Base-by-base conservation (phyloP, 2,797 vertebrate species). In the Gallinago solitaria region DNA sequence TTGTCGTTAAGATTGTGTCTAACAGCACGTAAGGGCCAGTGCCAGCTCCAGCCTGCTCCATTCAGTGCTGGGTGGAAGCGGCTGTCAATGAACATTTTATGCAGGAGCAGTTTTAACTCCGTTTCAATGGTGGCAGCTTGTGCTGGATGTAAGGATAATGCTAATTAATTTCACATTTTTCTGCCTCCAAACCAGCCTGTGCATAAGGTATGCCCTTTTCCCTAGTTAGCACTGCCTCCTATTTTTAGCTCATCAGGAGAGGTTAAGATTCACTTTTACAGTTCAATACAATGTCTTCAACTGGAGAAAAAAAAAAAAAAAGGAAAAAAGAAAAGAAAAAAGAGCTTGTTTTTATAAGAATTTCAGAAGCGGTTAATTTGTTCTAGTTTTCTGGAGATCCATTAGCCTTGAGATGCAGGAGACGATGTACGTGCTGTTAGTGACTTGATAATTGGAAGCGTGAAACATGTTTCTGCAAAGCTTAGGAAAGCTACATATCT, bases 161-260 rank as follows among this genome's bases (percentile, higher is more conserved):
- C 64, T 89, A 77, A 90, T 93, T 90, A 86, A 91, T 93, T 71
- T 91, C 94, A 74, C 12, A 24, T 79, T 95, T 95, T 89, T 80
- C 83, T 89, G n/a, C 68, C 28, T 97, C n/a, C 32, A 69, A 56
- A 67, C 18, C 70, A 91, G 87, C 35, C 71, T 54, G 56, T 6
- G 30, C 0, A 0, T 60, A 68, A 90, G 76, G 67, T 95, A 16
- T 82, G 67, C 63, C 61, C 73, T 87, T 90, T 95, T 76, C 76
- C 79, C 59, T 35, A 63, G 48, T 54, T 90, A 75, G 51, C 30
- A 16, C 43, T 94, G 63, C 39, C 75, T 75, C 43, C 0, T 0
- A 18, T 57, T 90, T 93, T 90, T 45, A 93, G 63, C 32, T 14
- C n/a, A 3, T 65, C 25, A 18, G 59, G 17, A 59, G 9, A 60